These are phyloP conservation scores for Dinocampus coccinellae DNA, from an alignment of 2,888 invertebrate genomes.

Conservation along the genomic window DNA sequence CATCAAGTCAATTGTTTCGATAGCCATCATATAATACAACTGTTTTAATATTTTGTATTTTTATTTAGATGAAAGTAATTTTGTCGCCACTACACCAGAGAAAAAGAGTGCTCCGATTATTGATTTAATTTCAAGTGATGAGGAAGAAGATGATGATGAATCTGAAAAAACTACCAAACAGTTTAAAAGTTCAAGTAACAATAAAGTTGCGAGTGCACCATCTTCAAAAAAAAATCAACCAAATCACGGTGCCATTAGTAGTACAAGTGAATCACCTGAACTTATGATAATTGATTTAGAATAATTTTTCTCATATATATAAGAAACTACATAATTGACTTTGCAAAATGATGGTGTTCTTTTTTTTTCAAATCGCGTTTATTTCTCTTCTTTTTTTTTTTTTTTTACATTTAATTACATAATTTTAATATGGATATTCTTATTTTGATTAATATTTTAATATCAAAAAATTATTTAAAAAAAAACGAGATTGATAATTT, in stretches of 20 bases:
- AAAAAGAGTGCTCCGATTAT: slow-evolving; percentile 65
- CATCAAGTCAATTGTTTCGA: too few species aligned
- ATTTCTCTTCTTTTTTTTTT: slow-evolving; percentile 4
- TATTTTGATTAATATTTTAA: not conserved
- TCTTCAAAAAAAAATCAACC: slow-evolving; percentile 61
- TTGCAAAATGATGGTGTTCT: not conserved
- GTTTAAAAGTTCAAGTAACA: slow-evolving; percentile 57
- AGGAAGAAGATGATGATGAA: slow-evolving; percentile 34
- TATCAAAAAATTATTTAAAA: not conserved
- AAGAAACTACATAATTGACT: too few species aligned
- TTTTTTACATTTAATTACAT: slow-evolving; percentile 32
- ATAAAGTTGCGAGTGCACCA: slow-evolving; percentile 47
- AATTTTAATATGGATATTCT: not conserved
- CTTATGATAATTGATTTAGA: slow-evolving; percentile 68
- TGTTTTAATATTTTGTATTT: slow-evolving; percentile 31
- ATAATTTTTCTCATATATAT: slow-evolving; percentile 48
- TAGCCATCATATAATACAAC: not conserved
- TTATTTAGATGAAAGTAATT: slow-evolving; percentile 59
- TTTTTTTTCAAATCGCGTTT: slow-evolving; percentile 11
- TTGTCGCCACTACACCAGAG: slow-evolving; percentile 55
- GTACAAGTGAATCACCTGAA: slow-evolving; percentile 63
- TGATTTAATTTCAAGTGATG: slow-evolving; percentile 66
- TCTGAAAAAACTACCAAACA: slow-evolving; percentile 41
- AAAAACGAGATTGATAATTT: not conserved
- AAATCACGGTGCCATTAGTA: slow-evolving; percentile 62